Percentiles rank a stretch among this genome's conserved stretches.
phyloP scores from a whole-genome alignment of 2,113 vertebrate genomes.

The Leucopsar rothschildi region DNA sequence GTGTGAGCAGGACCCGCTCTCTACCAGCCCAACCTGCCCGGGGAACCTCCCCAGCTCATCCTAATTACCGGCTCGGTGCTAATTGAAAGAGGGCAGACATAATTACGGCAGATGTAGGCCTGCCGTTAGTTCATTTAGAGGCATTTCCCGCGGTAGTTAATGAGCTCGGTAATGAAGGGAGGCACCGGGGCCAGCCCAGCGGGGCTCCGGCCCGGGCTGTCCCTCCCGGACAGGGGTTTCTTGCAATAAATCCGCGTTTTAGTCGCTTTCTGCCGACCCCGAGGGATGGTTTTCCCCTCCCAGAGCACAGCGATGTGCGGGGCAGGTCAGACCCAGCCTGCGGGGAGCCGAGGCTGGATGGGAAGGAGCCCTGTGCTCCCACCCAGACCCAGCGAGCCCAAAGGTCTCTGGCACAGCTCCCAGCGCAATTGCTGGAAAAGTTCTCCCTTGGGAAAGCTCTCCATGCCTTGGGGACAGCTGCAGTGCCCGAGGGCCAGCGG shows the following conservation, averaged over 20 bases:
- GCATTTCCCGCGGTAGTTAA: neutral
- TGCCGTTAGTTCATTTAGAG: neutral
- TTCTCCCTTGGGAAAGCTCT: neutral
- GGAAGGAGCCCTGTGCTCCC: accelerated
- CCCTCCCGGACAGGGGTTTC: too few relatives aligned
- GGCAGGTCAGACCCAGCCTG: accelerated
- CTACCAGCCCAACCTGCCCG: accelerated
- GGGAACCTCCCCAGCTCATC: accelerated
- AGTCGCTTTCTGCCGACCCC: accelerated
- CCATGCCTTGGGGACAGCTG: accelerated
- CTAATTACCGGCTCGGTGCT: neutral
- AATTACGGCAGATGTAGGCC: neutral
- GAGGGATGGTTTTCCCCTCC: accelerated
- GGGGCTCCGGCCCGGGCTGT: too few relatives aligned
- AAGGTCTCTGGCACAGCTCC: neutral
- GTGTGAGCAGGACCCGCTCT: neutral
- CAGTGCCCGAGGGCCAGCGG: accelerated
- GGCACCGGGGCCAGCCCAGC: accelerated
- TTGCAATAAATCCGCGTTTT: neutral
- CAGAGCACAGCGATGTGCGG: accelerated
- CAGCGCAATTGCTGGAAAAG: accelerated
- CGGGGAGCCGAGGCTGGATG: neutral
- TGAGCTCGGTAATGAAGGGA: neutral
- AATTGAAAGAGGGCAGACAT: neutral
- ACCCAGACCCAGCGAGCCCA: accelerated